Percentiles rank a stretch among this genome's conserved stretches.
Evolutionary conservation across 2,797 vertebrate species (phyloP).

Genomic region (Todus mexicanus): DNA sequence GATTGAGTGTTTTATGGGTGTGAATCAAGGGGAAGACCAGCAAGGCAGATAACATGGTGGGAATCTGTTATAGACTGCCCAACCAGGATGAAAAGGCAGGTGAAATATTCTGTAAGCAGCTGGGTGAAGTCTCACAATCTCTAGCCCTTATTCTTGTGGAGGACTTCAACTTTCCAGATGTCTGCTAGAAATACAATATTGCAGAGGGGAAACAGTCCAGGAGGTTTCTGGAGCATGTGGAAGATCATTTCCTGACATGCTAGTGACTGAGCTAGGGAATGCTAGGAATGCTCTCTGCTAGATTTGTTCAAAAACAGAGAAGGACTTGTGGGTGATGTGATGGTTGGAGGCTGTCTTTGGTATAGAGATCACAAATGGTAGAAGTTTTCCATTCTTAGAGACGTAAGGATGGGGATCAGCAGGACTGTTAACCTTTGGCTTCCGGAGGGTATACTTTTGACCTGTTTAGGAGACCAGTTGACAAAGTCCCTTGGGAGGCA

Average conservation of each 20-base stretch:
- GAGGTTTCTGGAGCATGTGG: neutral
- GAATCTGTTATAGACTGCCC: neutral
- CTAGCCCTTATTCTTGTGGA: neutral
- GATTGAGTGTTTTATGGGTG: neutral
- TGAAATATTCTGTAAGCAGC: neutral
- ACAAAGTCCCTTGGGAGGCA: neutral
- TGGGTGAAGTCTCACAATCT: neutral
- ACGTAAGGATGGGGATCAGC: neutral
- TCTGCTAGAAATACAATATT: neutral
- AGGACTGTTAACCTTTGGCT: neutral
- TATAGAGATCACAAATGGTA: neutral
- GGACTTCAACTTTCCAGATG: neutral
- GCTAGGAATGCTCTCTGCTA: too few species aligned
- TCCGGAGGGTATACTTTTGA: neutral
- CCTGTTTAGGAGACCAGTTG: neutral
- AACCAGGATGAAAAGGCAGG: neutral
- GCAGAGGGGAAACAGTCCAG: neutral
- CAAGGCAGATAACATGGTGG: neutral
- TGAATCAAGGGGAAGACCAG: neutral
- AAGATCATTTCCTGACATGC: neutral
- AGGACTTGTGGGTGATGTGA: neutral
- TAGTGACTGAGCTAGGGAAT: neutral
- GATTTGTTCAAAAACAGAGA: neutral
- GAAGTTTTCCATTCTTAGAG: neutral
- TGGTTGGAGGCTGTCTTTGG: neutral